phyloP scores from a whole-genome alignment of 2,888 invertebrate genomes.

The Latheticus oryzae region DNA sequence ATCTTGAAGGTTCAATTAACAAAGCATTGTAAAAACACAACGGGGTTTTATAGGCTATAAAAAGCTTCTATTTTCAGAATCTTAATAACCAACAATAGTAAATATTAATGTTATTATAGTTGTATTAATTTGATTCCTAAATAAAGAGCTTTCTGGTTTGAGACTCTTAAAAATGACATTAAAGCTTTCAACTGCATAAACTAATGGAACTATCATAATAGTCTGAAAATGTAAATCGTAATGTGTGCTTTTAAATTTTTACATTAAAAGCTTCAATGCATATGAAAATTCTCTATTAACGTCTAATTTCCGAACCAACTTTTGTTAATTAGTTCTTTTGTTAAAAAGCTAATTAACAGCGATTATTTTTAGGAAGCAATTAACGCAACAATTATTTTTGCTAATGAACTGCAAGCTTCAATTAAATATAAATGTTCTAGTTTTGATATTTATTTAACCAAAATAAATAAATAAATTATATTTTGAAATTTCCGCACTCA shows the following conservation, averaged over 20 bases:
- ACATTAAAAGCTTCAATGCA: slow-evolving; percentile 29
- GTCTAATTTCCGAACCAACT: slow-evolving; percentile 6
- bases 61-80: slow-evolving; percentile 18
- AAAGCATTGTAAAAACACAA: slow-evolving; percentile 29
- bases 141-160: slow-evolving; percentile 22
- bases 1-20: slow-evolving; percentile 23
- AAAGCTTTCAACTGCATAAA: slow-evolving; percentile 36
- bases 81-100: slow-evolving; percentile 19
- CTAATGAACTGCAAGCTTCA: no score
- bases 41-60: slow-evolving; percentile 31
- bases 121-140: slow-evolving; percentile 27
- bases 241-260: slow-evolving; percentile 37
- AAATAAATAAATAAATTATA: no score
- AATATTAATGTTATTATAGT: slow-evolving; percentile 31
- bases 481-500: no score
- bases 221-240: slow-evolving; percentile 37
- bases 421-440: no score
- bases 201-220: slow-evolving; percentile 31
- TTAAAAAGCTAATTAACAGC: slow-evolving; percentile 16
- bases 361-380: slow-evolving; percentile 19
- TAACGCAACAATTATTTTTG: slow-evolving; percentile 5
- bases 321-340: slow-evolving; percentile 13
- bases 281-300: not conserved
- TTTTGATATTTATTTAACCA: no score
- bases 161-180: slow-evolving; percentile 34